Percentiles rank a stretch among this genome's conserved stretches.
phyloP scores from a whole-genome alignment of 2,797 vertebrate genomes.

The Aulostomus chinensis region DNA sequence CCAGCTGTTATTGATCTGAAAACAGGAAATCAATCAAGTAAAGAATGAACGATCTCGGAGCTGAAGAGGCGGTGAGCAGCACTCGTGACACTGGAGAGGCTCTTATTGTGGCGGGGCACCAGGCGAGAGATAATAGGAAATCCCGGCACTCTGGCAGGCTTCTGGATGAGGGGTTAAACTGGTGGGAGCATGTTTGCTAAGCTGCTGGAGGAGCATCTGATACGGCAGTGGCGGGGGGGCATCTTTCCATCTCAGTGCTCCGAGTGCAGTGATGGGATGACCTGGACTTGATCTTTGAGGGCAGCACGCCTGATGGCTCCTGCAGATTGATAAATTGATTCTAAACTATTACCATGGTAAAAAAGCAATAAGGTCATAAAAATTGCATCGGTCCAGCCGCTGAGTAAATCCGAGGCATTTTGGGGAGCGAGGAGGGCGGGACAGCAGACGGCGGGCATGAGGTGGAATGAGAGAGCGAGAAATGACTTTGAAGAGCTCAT shows the following conservation, averaged over 20 bases:
- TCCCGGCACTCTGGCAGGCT: conserved; percentile 33
- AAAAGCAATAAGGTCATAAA: conserved; percentile 99
- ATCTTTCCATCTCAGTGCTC: conserved; percentile 89
- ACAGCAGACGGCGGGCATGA: conserved; percentile 89
- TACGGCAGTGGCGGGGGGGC: conserved; percentile 30
- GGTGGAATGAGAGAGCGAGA: conserved; percentile 97
- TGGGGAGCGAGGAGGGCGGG: conserved; percentile 81
- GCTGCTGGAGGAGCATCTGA: conserved; percentile 85
- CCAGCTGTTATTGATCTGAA: conserved; percentile 65
- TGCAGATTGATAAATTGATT: conserved; percentile 99
- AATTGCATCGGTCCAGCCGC: conserved; percentile 96
- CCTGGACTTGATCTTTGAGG: conserved; percentile 99
- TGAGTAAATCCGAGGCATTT: conserved; percentile 98
- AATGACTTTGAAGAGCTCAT: conserved; percentile 99
- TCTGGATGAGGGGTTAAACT: conserved; percentile 86
- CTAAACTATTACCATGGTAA: conserved; percentile 99
- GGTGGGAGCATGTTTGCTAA: conserved; percentile 89
- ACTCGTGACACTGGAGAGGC: conserved; percentile 31
- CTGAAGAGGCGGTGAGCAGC: background rate
- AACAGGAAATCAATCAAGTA: conserved; percentile 50
- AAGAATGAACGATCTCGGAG: background rate
- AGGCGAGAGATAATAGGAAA: conserved; percentile 54
- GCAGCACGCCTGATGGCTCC: conserved; percentile 96
- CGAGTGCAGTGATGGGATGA: conserved; percentile 96
- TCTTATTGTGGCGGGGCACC: conserved; percentile 47